Base-by-base conservation (phyloP, 2,797 vertebrate genomes). In the Margarornis squamiger region DNA sequence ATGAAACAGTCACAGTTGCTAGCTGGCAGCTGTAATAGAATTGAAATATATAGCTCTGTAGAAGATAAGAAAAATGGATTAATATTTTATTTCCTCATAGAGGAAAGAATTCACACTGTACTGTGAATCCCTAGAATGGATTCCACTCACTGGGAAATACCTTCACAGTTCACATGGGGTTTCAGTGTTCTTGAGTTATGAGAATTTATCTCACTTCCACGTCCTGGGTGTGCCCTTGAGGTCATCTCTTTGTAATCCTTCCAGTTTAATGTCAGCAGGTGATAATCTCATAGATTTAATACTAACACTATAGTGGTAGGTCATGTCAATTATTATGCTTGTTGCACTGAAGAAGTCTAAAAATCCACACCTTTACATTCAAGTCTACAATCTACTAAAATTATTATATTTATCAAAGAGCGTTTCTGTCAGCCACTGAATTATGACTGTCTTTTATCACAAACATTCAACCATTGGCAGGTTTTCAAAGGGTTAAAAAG, bases 401-500 rank as follows among this genome's bases (percentile, higher is more conserved):
- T 62, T 11, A 63, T 84, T 86, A 4, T 27, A 51, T 54, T 86
- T 83, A 77, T 67, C 22, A 46, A 5, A 55, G 29, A 76, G 14
- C 0, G 0, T 32, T 80, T 72, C 41, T 81, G 59, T 41, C 72
- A 72, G 19, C 24, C 21, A 23, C 55, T 67, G 51, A 84, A 45
- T 78, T 70, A 89, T 12, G 20, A 68, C 21, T 24, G 21, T 8
- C 20, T 27, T 58, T 86, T 51, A 73, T 39, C 39, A 68, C 2
- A 3, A 7, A 59, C 18, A 10, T 66, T 77, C 46, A 90, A 67
- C 22, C 27, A 78, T 21, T 67, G 59, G 24, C 27, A 90, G 52
- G 79, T 38, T 78, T 80, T 49, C 62, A 34, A 95, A 80, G 95
- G 71, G 95, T 95, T 97, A 97, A 94, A 95, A 75, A 81, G 46